Base-by-base conservation (phyloP, 2,888 invertebrate genomes). In the Mesochorus sp. region DNA sequence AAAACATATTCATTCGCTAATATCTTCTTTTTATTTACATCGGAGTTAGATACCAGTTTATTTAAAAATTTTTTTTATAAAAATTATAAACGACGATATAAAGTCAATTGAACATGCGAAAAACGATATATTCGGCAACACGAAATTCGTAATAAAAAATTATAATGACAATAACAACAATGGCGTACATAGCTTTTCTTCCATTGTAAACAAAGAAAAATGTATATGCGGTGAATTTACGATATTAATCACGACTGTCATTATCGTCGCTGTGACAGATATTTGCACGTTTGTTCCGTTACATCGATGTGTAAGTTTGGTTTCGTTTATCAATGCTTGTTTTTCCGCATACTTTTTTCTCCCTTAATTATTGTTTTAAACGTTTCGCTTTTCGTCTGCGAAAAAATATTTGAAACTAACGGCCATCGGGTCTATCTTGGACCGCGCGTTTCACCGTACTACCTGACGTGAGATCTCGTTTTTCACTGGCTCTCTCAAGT, bases 61-160 rank as follows among this genome's bases (percentile, higher is more conserved):
- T 6, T 34, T 5, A 24, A 24, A 47, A 12, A 31, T 53, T 62
- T 28, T 21, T 37, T 10, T 12, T 39, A 28, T 31, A 3, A 4
- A 14, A 14, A 59, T 19, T 12, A 12, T 5, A n/a, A 34, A 3
- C 5, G 17, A 31, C 12, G 6, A 26, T 19, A 6, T 4, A 14
- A 26, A 17, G 26, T 62, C 31, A 68, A 59, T 17, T 26, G 31
- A 73, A 55, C 77, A 77, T 77, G 73, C 77, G 62, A 49, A 64
- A 31, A n/a, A 70, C 68, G 26, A 73, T 70, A 64, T 77, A 77
- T 62, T 73, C 77, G 59, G 68, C 68, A 17, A 80, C 77, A 61
- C 77, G 68, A 31, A 80, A 80, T 51, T 80, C 77, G 24, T 73
- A 77, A 47, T 80, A 77, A 53, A 76, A 39, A 42, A 79, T 79